Base-by-base conservation (phyloP, 2,888 invertebrate species). In the Lasioglossum oenotherae region DNA sequence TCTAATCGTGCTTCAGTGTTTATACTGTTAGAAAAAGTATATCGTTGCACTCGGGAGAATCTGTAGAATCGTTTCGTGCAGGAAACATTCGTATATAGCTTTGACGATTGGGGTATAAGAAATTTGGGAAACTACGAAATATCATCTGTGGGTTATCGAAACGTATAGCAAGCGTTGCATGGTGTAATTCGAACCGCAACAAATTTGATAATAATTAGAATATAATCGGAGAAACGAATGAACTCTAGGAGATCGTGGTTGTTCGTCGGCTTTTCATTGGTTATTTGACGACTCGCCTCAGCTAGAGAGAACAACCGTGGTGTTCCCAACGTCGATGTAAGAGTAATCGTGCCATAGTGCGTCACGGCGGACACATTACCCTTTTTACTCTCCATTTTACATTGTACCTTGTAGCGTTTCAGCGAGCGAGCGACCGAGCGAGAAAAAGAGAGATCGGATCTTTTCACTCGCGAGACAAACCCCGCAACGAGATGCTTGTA, bases 311-410 rank as follows among this genome's bases (percentile, higher is more conserved):
- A 78, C 73, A 67, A 82, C 64, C 71, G 74, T 76, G 69, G 27
- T 67, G 80, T 84, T 80, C 77, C 71, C 53, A 44, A n/a, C 74
- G 60, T 82, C 78, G 74, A 67, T 57, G 77, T 78, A 78, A 77
- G 74, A 46, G 74, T 73, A 82, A 84, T 82, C 76, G 83, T 86
- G 86, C 86, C 86, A 86, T 86, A 81, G 75, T 75, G 57, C 72
- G 53, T 80, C 67, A 64, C 57, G 44, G 57, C 81, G 74, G 78
- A 79, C 60, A 41, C 49, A 23, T 60, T 78, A 77, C 78, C 74
- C 38, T 75, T 81, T 81, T 79, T 79, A 86, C 64, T 71, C 12
- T 74, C 57, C 46, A 46, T 74, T 71, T 84, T 74, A 84, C 74
- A 78, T 74, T 84, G 69, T 84, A 78, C 44, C 31, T 73, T 64